Conservation (phyloP, 2,797 vertebrate genomes). For the Molossus alvarezi region DNA sequence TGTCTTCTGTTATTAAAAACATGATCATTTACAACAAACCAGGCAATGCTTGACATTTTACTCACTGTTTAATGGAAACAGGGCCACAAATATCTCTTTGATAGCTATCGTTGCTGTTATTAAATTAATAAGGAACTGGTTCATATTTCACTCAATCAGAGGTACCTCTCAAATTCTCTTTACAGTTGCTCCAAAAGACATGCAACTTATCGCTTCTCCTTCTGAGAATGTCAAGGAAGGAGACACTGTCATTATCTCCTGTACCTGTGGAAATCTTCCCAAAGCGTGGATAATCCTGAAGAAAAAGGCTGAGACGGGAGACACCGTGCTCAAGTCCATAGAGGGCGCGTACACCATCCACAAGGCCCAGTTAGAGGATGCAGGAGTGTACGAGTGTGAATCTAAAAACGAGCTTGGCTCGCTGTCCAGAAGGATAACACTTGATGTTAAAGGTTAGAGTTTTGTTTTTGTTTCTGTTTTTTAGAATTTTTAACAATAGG, state of each 20-base stretch:
- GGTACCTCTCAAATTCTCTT: slow-evolving; percentile 71
- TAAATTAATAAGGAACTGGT: neutral
- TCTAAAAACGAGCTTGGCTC: slow-evolving; percentile 90
- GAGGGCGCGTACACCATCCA: slow-evolving; percentile 84
- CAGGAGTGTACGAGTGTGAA: slow-evolving; percentile 90
- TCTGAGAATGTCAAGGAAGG: slow-evolving; percentile 89
- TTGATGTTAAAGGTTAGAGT: slow-evolving; percentile 90
- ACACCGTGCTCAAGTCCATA: slow-evolving; percentile 84
- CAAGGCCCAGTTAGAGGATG: slow-evolving; percentile 83
- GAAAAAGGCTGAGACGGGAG: slow-evolving; percentile 80
- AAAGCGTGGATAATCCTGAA: slow-evolving; percentile 87
- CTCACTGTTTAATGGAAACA: neutral
- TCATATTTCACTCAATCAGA: neutral
- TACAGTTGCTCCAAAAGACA: slow-evolving; percentile 88
- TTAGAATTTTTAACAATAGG: neutral
- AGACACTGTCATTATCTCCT: slow-evolving; percentile 90
- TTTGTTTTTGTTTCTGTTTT: neutral
- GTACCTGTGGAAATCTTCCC: slow-evolving; percentile 86
- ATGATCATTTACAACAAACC: neutral
- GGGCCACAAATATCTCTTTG: neutral
- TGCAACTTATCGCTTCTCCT: slow-evolving; percentile 88
- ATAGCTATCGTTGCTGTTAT: neutral
- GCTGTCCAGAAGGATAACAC: slow-evolving; percentile 75
- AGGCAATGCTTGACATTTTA: neutral
- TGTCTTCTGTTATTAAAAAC: neutral